Evolutionary conservation across 2,113 vertebrate genomes (phyloP).

Genomic region (Lampris incognitus): DNA sequence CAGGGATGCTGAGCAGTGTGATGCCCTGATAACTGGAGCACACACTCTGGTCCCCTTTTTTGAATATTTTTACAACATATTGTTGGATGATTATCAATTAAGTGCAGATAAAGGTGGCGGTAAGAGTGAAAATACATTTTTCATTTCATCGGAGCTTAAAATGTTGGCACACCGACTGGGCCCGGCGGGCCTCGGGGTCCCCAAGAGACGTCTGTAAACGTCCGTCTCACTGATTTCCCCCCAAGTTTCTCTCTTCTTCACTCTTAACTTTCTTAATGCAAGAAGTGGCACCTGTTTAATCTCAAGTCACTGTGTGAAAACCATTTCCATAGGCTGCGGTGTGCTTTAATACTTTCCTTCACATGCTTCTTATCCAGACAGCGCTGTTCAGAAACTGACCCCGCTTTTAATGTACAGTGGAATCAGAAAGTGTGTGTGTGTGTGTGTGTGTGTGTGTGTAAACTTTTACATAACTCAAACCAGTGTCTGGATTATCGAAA

Average conservation of each 20-base stretch:
- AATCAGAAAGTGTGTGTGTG: background rate
- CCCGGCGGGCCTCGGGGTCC: background rate
- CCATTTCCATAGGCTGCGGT: constrained; percentile 38
- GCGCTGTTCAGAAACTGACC: constrained; percentile 20
- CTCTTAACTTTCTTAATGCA: background rate
- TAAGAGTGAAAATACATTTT: too few species aligned
- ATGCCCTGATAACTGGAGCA: too few species aligned
- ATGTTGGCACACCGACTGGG: too few species aligned
- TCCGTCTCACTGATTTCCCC: background rate
- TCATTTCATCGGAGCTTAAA: too few species aligned
- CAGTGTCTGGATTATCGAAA: constrained; percentile 41
- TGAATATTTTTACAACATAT: too few species aligned
- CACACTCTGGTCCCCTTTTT: too few species aligned
- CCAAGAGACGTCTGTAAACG: constrained; percentile 5
- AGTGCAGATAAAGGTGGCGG: too few species aligned
- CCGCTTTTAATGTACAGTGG: constrained; percentile 40
- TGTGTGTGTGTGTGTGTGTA: too few species aligned
- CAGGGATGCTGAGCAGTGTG: too few species aligned
- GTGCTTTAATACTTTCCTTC: constrained; percentile 43
- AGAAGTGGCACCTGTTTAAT: constrained; percentile 38
- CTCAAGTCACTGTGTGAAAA: constrained; percentile 36
- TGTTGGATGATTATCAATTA: too few species aligned
- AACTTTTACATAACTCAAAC: constrained; percentile 22
- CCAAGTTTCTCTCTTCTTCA: background rate
- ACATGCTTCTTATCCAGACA: constrained; percentile 20